These are phyloP conservation scores for Sciurus niger DNA, from an alignment of 2,113 vertebrate genomes.

Conservation along the genomic window DNA sequence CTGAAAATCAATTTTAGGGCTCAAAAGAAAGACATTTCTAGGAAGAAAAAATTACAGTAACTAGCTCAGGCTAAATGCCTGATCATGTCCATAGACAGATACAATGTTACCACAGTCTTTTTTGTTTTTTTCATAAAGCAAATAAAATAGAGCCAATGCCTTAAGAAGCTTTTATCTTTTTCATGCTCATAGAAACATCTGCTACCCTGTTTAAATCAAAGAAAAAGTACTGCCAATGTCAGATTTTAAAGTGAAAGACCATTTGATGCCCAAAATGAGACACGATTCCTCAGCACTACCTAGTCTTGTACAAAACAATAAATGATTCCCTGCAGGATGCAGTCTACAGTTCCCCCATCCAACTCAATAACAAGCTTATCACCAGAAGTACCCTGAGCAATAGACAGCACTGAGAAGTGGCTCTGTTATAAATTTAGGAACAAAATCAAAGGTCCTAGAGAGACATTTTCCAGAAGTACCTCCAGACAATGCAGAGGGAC, in stretches of 20 bases:
- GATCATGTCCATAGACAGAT: background rate
- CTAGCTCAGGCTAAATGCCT: background rate
- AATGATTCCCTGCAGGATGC: conserved; percentile 66
- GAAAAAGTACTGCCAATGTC: conserved; percentile 54
- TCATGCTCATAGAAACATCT: conserved; percentile 10
- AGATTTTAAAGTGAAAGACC: conserved; percentile 55
- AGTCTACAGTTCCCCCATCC: conserved; percentile 60
- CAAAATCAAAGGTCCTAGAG: conserved; percentile 78
- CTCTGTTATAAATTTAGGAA: conserved; percentile 71
- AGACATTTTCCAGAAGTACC: conserved; percentile 69
- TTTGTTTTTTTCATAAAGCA: conserved; percentile 26
- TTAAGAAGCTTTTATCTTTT: conserved; percentile 64
- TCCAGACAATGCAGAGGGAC: conserved; percentile 26
- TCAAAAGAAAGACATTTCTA: conserved; percentile 56
- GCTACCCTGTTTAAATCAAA: conserved; percentile 59
- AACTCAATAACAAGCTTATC: conserved; percentile 74
- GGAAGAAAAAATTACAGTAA: background rate
- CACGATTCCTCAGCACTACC: conserved; percentile 46
- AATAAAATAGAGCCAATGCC: conserved; percentile 44
- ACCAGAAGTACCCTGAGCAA: conserved; percentile 64
- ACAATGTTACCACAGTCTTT: background rate
- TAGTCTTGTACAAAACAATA: conserved; percentile 68
- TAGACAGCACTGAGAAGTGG: conserved; percentile 44
- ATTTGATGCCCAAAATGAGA: conserved; percentile 61
- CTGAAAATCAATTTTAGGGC: conserved; percentile 37